Percentiles rank a stretch among this genome's conserved stretches.
These are phyloP conservation scores for Iguana delicatissima DNA, from an alignment of 2,797 vertebrate species.

Conservation along the genomic window DNA sequence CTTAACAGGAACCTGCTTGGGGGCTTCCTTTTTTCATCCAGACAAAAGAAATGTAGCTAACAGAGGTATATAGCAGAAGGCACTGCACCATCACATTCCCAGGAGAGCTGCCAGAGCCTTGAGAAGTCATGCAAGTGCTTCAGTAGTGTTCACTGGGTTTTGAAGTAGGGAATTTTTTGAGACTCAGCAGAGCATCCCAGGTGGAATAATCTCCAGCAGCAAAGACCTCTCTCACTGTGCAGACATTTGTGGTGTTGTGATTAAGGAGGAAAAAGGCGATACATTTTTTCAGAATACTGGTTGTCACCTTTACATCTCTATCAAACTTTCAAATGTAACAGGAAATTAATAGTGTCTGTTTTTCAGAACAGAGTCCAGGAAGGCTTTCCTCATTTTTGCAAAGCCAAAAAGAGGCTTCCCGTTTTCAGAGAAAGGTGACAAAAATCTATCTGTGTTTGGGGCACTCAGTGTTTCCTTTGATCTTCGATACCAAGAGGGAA, in stretches of 20 bases:
- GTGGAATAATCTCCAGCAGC: slow-evolving; percentile 39
- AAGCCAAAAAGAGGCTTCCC: slow-evolving; percentile 53
- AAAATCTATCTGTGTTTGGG: slow-evolving; percentile 69
- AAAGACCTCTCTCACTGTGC: slow-evolving; percentile 55
- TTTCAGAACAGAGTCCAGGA: slow-evolving; percentile 63
- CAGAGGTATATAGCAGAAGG: slow-evolving; percentile 63
- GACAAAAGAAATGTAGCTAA: slow-evolving; percentile 73
- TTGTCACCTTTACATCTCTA: slow-evolving; percentile 62
- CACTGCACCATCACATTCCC: slow-evolving; percentile 34
- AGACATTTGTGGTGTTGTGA: slow-evolving; percentile 31
- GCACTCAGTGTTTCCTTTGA: slow-evolving; percentile 48
- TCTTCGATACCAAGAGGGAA: slow-evolving; percentile 26
- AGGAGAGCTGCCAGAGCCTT: slow-evolving; percentile 31
- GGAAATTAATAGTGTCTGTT: slow-evolving; percentile 74
- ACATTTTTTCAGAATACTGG: slow-evolving; percentile 55
- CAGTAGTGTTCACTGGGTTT: slow-evolving; percentile 46
- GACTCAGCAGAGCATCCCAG: slow-evolving; percentile 51
- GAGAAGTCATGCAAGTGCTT: slow-evolving; percentile 50
- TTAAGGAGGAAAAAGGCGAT: slow-evolving; percentile 30
- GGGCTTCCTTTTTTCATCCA: slow-evolving; percentile 64
- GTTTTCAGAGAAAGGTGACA: slow-evolving; percentile 36
- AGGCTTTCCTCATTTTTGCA: slow-evolving; percentile 50
- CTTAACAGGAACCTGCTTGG: slow-evolving; percentile 35
- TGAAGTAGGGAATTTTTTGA: slow-evolving; percentile 55
- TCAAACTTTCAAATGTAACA: slow-evolving; percentile 66